Evolutionary conservation across 2,888 invertebrate species (phyloP), one percentile per base, ranked within the genome.

Genomic region (Hirtodrosophila duncani): DNA sequence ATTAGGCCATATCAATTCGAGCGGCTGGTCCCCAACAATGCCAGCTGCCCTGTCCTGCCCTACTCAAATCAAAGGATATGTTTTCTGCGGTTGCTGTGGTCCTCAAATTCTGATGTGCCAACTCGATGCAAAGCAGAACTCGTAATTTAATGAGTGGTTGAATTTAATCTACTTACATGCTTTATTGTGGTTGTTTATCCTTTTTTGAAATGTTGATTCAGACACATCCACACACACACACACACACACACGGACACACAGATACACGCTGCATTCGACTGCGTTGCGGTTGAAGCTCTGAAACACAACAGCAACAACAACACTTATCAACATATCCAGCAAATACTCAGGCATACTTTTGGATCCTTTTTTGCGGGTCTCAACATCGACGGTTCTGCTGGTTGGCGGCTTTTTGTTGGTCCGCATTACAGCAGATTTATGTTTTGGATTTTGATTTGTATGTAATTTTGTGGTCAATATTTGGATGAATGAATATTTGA

Each of bases 131-230:
- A 23, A 17, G 38, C 21, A 10, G 17, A 23, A 55, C 58, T 55
- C 39, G 49, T 71, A 55, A 71, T 57, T 62, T 51, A 75, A 75
- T 79, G 66, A 65, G 66, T 61, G 65, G 57, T 64, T 68, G 53
- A 49, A 57, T 55, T 68, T 67, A 70, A 70, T 72, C 75, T 59
- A 75, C 62, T 70, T 70, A 67, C 58, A 57, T 42, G 55, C 52
- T 70, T 72, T 52, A 58, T 64, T 72, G 67, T 75, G 79, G 71
- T 74, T 37, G 21, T 37, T 39, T 30, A 6, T 17, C 17, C 17
- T n/a, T 9, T 9, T 13, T 8, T n/a, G 26, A 46, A 44, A 44
- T n/a, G n/a, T n/a, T n/a, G n/a, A n/a, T n/a, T n/a, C n/a, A n/a
- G n/a, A n/a, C n/a, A n/a, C n/a, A n/a, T n/a, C n/a, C n/a, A n/a